These are phyloP conservation scores for Crotalus helleri DNA, from an alignment of 2,113 vertebrate species.

Conservation along the genomic window DNA sequence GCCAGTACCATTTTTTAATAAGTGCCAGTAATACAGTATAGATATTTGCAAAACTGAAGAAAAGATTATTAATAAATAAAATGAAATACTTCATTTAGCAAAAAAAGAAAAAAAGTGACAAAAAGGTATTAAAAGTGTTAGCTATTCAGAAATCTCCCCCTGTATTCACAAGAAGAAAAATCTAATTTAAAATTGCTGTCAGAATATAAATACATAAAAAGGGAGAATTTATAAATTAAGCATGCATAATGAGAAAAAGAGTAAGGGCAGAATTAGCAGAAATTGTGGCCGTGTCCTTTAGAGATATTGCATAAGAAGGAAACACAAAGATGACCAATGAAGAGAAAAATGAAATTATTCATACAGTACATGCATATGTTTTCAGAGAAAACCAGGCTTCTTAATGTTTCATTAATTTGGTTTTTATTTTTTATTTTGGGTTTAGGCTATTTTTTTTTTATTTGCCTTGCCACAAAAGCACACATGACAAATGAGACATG, in stretches of 20 bases:
- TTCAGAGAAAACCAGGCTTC: neutral
- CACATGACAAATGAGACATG: neutral
- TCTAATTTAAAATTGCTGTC: neutral
- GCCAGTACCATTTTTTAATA: neutral
- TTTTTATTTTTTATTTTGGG: neutral
- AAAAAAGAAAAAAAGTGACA: neutral
- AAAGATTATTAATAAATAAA: neutral
- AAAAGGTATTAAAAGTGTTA: neutral
- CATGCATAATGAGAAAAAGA: neutral
- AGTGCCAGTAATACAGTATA: neutral
- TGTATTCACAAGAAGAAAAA: neutral
- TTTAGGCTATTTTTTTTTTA: neutral
- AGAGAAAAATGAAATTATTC: neutral
- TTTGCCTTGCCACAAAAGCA: neutral
- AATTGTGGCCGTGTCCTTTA: neutral
- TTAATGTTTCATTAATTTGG: neutral
- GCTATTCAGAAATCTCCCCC: neutral
- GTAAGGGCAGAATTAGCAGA: neutral
- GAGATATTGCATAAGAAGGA: neutral
- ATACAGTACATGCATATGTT: neutral
- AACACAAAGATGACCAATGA: neutral
- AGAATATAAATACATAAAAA: neutral
- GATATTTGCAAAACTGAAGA: neutral
- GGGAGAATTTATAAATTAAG: neutral
- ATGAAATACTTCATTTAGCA: neutral